Base-by-base conservation (phyloP, 2,113 vertebrate genomes). In the Pseudorasbora parva region DNA sequence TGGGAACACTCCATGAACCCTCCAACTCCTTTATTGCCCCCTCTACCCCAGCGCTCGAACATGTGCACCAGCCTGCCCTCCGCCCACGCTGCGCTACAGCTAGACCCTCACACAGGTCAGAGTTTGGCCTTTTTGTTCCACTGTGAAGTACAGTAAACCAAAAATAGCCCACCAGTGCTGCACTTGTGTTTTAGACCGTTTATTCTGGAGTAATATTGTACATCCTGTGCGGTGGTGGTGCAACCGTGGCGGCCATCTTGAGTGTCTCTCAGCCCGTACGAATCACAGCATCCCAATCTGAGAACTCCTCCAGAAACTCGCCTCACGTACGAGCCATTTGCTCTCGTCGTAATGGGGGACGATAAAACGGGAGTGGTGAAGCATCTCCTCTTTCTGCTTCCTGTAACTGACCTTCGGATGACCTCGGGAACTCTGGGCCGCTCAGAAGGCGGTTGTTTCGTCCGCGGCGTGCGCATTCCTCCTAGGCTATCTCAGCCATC, bases 401-500 rank as follows among this genome's bases (percentile, higher is more conserved):
- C 94, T 96, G 94, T 92, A 93, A 89, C 91, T 94, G 94, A 96
- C 96, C 95, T 94, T 91, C 89, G 90, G 92, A 91, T 95, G 94
- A 96, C 95, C 96, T 93, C 91, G 90, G 92, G 92, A 92, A 89
- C 91, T 86, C 73, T 62, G 76, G 81, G 37, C 37, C 71, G 81
- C 75, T 80, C 86, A 74, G 66, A 94, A 94, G 93, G 90, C 94
- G 57, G 95, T 94, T 94, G 93, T 93, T 93, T 83, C 43, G 77
- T 64, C 90, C 89, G 88, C 90, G 88, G 88, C 54, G 62, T 89
- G 88, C 89, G 90, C 93, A 96, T 96, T 96, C 96, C 92, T 95
- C 92, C 83, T 89, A 87, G 90, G 91, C 94, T 96, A 96, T 96
- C 95, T 91, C 93, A 93, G 93, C 95, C 94, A 97, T 97, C 96